A percentile compares a stretch with the other conserved stretches of the same genome.
phyloP scores from a whole-genome alignment of 92 coral and sea anemone genomes.

The Phenganax stokvisi region DNA sequence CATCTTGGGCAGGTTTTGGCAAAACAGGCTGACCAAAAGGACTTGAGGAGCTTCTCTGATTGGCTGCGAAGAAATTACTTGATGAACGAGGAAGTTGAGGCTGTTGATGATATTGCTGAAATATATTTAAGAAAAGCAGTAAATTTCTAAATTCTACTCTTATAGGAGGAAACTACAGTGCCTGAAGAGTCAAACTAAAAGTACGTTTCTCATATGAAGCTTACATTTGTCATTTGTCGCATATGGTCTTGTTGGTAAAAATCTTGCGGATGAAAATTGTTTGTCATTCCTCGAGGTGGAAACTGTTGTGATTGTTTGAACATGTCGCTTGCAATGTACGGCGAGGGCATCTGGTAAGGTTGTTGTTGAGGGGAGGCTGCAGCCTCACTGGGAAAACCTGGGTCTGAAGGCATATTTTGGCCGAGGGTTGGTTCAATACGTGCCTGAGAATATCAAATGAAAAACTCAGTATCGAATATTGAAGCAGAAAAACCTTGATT shows the following conservation, averaged over 20 bases:
- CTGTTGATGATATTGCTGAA: slow-evolving; percentile 31
- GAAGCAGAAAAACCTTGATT: neutral
- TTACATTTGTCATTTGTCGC: slow-evolving; percentile 36
- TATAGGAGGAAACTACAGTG: neutral
- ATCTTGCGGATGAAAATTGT: slow-evolving; percentile 1
- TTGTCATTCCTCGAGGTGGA: neutral
- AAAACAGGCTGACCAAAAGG: slow-evolving; percentile 62
- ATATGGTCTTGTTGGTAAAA: slow-evolving; percentile 37
- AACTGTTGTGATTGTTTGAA: slow-evolving; percentile 23
- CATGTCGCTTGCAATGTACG: slow-evolving; percentile 21
- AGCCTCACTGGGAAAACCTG: neutral
- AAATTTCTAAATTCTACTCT: neutral
- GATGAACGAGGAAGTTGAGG: neutral
- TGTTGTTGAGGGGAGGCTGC: slow-evolving; percentile 1
- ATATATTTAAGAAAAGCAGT: neutral
- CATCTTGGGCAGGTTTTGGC: slow-evolving; percentile 73
- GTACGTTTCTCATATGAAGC: neutral
- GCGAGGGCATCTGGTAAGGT: slow-evolving; percentile 33
- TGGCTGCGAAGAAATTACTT: neutral
- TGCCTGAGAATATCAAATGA: neutral
- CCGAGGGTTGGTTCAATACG: slow-evolving; percentile 8
- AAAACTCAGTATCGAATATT: neutral
- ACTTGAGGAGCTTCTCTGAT: slow-evolving; percentile 2
- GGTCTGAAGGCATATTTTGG: slow-evolving; percentile 25
- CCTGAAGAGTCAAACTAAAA: neutral